Base-by-base conservation (phyloP, 2,797 vertebrate genomes). In the Parotocinclus haroldoi region DNA sequence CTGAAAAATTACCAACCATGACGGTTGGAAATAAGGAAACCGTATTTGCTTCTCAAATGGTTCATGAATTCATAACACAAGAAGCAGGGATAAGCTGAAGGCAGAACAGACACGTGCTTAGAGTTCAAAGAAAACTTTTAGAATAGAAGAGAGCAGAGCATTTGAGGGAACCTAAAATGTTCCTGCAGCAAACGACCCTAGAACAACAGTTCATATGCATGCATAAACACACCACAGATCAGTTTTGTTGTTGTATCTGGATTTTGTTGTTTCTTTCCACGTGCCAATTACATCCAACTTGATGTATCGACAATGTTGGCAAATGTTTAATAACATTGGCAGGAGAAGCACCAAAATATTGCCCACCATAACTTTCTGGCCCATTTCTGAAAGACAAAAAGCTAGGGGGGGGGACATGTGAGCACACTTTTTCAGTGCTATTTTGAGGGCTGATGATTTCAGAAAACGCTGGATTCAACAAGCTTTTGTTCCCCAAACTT, bases 81-180 rank as follows among this genome's bases (percentile, higher is more conserved):
- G n/a, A 54, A 27, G 40, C 39, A 10, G n/a, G n/a, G n/a, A n/a
- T n/a, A n/a, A 57, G 27, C 80, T 84, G 80, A 77, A 79, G 46
- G 53, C 83, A 79, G 80, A 87, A 82, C 27, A 38, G 38, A 9
- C 27, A 38, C 52, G 19, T 59, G 63, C 85, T 86, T 77, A 79
- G 81, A 87, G 88, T 89, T 90, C 84, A 89, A 89, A 90, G 87
- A 86, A 88, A 89, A 87, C 82, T 81, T 86, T 85, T 86, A 88
- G 89, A 84, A 86, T 81, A 88, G 88, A 87, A 79, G 83, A 82
- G 84, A 82, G 78, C 85, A 84, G 80, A 79, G 70, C 51, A 53
- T 81, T 82, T 70, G 62, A 72, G 58, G 61, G 65, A 48, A 68
- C 66, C 69, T 63, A 69, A 64, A 48, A 64, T 49, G 58, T 46